Evolutionary conservation across 2,888 invertebrate genomes (phyloP), one percentile per base, ranked within the genome.

Genomic region (Invenusta paracnida): DNA sequence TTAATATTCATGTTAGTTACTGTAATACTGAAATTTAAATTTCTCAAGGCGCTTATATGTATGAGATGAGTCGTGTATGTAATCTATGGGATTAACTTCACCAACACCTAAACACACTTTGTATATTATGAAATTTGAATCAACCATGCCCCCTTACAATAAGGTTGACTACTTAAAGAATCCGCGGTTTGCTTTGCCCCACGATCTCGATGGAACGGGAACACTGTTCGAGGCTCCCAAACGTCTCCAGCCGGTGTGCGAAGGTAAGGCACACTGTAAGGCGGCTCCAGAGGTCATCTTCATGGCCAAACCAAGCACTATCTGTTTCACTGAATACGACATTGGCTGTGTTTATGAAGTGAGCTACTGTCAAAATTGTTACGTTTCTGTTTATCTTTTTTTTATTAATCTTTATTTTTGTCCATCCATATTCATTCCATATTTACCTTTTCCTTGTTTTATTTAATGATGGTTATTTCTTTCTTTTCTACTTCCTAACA

Each of bases 341-440:
- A 89, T 90, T 27, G 91, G 91, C 29, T 89, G 90, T 85, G 90
- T 91, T 0, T 91, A 91, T 89, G 91, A 91, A 90, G 91, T 90
- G 88, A 87, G n/a, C n/a, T n/a, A n/a, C n/a, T 86, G 11, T 23
- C n/a, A 28, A 25, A 27, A 11, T 11, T 5, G 29, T n/a, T 13
- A 29, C 25, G 81, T 0, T 29, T 27, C n/a, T 0, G 23, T 79
- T n/a, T 5, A 79, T 23, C 79, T 83, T 28, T 29, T 48, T n/a
- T n/a, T n/a, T n/a, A n/a, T n/a, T n/a, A n/a, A n/a, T n/a, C n/a
- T n/a, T n/a, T n/a, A n/a, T n/a, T 28, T 73, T 28, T 73, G 28
- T 27, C 2, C 73, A 0, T 73, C 28, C 73, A 1, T 25, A 0
- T 27, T n/a, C n/a, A n/a, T n/a, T n/a, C n/a, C n/a, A n/a, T n/a